Evolutionary conservation across 2,797 vertebrate genomes (phyloP).

Genomic region (Lepilemur ruficaudatus): DNA sequence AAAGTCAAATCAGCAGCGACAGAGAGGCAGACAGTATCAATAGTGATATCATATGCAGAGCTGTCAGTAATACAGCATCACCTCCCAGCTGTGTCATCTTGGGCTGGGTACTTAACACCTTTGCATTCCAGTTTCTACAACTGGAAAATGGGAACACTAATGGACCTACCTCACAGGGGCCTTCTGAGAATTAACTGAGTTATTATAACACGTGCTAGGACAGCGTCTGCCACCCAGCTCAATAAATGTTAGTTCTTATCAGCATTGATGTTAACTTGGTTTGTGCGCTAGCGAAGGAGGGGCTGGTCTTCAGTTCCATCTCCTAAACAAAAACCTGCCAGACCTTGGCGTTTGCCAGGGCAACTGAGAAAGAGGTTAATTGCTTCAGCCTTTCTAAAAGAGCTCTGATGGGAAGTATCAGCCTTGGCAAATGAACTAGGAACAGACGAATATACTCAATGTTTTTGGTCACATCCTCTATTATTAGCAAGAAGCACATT

Average conservation of each 20-base stretch:
- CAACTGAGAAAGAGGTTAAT: conserved; percentile 71
- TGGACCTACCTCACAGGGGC: not conserved
- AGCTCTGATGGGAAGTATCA: conserved; percentile 73
- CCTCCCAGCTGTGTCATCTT: not conserved
- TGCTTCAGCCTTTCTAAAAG: conserved; percentile 71
- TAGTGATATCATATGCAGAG: not conserved
- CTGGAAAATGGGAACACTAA: not conserved
- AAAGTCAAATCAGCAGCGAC: not conserved
- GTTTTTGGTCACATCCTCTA: conserved; percentile 81
- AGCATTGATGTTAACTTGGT: not conserved
- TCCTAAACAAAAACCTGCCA: not conserved
- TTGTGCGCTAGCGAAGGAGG: not conserved
- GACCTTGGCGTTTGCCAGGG: not conserved
- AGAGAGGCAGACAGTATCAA: not conserved
- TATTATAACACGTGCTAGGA: not conserved
- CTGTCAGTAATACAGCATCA: not conserved
- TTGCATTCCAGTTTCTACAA: not conserved
- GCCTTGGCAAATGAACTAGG: conserved; percentile 79
- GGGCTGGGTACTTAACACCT: not conserved
- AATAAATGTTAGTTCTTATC: not conserved
- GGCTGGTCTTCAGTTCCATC: not conserved
- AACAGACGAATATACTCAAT: conserved; percentile 79
- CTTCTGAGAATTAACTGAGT: not conserved
- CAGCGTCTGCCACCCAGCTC: not conserved
- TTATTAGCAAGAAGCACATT: conserved; percentile 85